Percentiles rank a stretch among this genome's conserved stretches.
Conservation (phyloP, 2,888 invertebrate genomes). For the Netelia virgata region DNA sequence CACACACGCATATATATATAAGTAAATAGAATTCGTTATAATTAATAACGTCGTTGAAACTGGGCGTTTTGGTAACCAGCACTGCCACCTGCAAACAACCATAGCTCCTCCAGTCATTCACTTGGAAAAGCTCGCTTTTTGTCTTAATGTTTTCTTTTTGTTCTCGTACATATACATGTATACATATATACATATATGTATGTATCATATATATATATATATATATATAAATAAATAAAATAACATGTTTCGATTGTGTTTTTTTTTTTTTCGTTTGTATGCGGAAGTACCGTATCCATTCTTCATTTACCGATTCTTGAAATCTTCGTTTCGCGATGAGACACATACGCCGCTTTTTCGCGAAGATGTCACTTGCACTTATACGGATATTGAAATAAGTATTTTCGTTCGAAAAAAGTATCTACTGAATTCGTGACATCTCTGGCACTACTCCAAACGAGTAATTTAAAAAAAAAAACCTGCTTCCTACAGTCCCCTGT, state of each 20-base stretch:
- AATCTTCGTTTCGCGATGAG: slow-evolving; percentile 57
- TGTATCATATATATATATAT: slow-evolving; percentile 45
- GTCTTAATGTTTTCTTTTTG: slow-evolving; percentile 37
- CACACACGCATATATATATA: slow-evolving; percentile 65
- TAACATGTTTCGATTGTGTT: slow-evolving; percentile 43
- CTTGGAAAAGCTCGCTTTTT: slow-evolving; percentile 64
- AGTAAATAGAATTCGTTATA: slow-evolving; percentile 74
- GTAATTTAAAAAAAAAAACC: slow-evolving; percentile 30
- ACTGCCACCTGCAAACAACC: slow-evolving; percentile 83
- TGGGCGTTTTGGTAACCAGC: slow-evolving; percentile 83
- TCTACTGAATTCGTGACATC: slow-evolving; percentile 16
- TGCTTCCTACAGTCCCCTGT: slow-evolving; percentile 47
- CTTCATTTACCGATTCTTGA: slow-evolving; percentile 57
- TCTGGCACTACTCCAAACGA: slow-evolving; percentile 16
- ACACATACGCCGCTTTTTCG: slow-evolving; percentile 52
- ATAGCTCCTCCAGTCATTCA: slow-evolving; percentile 80
- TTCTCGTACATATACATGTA: slow-evolving; percentile 7
- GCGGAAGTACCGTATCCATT: slow-evolving; percentile 56
- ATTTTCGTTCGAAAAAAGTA: slow-evolving; percentile 43
- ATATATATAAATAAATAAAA: slow-evolving; percentile 48
- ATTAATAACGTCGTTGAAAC: slow-evolving; percentile 81
- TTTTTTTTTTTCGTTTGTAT: slow-evolving; percentile 39
- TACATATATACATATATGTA: slow-evolving; percentile 48
- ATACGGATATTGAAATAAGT: slow-evolving; percentile 63
- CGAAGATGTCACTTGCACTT: slow-evolving; percentile 59